Conservation (phyloP, 2,888 invertebrate species). For the Imbricaverruca yamaguchii region DNA sequence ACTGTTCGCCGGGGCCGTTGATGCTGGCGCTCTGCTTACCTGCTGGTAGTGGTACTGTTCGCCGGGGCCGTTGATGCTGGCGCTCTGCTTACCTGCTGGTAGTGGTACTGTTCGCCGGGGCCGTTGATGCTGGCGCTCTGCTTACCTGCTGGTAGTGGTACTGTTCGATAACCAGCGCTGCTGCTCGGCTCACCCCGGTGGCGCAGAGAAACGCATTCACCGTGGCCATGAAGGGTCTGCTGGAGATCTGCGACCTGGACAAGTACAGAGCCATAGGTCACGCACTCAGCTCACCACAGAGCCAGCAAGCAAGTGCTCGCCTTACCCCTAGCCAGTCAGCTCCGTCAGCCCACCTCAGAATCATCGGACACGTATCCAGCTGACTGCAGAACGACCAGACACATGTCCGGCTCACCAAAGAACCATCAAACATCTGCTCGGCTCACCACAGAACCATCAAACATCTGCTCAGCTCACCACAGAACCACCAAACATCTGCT, state of each 20-base stretch:
- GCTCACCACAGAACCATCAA: too few relatives aligned
- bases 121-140: neutral
- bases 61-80: conserved; percentile 15
- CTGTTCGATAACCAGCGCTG: conserved; percentile 51
- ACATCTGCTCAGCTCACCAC: too few relatives aligned
- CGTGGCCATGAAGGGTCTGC: conserved; percentile 50
- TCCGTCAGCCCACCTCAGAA: too few relatives aligned
- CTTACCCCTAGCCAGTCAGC: neutral
- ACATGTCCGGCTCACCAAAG: too few relatives aligned
- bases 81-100: too few relatives aligned
- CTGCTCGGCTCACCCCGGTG: conserved; percentile 47
- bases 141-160: conserved; percentile 49
- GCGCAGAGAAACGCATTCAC: conserved; percentile 51
- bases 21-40: conserved; percentile 38
- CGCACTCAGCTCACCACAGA: too few relatives aligned
- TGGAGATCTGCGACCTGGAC: conserved; percentile 47
- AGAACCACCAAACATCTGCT: too few relatives aligned
- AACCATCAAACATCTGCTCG: too few relatives aligned
- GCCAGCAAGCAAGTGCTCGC: neutral
- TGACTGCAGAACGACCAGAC: too few relatives aligned
- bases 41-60: conserved; percentile 52
- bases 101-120: too few relatives aligned
- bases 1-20: too few relatives aligned
- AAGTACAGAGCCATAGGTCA: neutral
- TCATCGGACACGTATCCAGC: too few relatives aligned